Evolutionary conservation across 2,113 vertebrate species (phyloP).

Genomic region (Poeciliopsis retropinna): DNA sequence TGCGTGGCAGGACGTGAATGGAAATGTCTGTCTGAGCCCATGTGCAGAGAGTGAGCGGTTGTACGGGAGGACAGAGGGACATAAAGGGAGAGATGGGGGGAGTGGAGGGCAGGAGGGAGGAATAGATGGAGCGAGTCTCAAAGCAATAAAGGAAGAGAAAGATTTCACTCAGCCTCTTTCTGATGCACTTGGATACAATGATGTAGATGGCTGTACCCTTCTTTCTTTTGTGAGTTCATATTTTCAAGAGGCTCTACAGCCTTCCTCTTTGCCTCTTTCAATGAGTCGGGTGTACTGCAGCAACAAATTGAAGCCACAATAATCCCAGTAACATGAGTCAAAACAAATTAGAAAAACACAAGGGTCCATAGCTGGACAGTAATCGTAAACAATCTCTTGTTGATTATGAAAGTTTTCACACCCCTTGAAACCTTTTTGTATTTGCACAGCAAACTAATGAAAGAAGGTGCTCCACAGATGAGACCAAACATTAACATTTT

Average conservation of each 20-base stretch:
- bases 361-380: constrained; percentile 1
- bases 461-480: neutral
- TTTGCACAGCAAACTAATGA: neutral
- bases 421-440: neutral
- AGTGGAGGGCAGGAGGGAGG: constrained; percentile 37
- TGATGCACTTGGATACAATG: constrained; percentile 63
- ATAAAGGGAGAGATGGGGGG: constrained; percentile 40
- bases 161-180: constrained; percentile 67
- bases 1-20: constrained; percentile 74
- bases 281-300: constrained; percentile 39
- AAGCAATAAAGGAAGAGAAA: constrained; percentile 56
- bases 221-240: constrained; percentile 73
- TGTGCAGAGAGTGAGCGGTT: constrained; percentile 68
- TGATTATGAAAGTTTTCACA: neutral
- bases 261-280: constrained; percentile 58
- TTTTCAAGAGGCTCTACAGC: constrained; percentile 76
- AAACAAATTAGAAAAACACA: constrained; percentile 40
- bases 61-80: constrained; percentile 46
- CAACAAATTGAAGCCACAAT: constrained; percentile 42
- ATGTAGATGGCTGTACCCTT: constrained; percentile 60
- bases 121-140: constrained; percentile 50
- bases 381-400: constrained; percentile 20
- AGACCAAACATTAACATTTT: neutral
- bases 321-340: constrained; percentile 37
- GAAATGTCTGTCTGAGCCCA: constrained; percentile 75